Evolutionary conservation across 2,113 vertebrate species (phyloP), one percentile per base, ranked within the genome.

Genomic region (Tupaia tana): DNA sequence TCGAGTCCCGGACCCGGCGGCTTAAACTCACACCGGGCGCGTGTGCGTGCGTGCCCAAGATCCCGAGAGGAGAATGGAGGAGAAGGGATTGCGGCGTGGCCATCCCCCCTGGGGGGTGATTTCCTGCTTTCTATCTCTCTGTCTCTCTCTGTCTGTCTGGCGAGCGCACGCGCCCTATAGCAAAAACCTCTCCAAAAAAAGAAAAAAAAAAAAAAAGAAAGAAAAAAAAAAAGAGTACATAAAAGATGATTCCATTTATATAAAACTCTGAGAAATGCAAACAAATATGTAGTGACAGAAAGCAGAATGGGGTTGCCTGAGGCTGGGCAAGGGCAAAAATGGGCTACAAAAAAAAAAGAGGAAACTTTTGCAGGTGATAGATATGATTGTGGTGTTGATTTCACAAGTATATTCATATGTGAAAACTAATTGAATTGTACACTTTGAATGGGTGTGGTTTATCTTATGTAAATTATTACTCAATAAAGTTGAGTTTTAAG

Each of bases 321-420:
- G 63, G 63, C 22, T 69, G 22, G 63, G 52, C 64, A 56, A 61
- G 64, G 14, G 27, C 31, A 71, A 25, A 19, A 27, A 90, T 13
- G 59, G 78, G 71, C 12, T 58, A 24, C 18, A 43, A 77, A 16
- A 67, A 18, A 18, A n/a, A 43, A 78, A 24, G 16, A 92, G 16
- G 24, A 77, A 69, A 34, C 19, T 83, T 84, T 74, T 66, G 34
- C 61, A 85, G 2, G 61, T 22, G 43, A 34, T 77, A 29, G 16
- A 58, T 85, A 58, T 43, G 24, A 66, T 59, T 64, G 20, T 13
- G 25, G 56, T 90, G 19, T 14, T 22, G 13, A 18, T 82, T 81
- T 81, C 78, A 90, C 19, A 16, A 54, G 56, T 63, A 63, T 91
- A 91, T 63, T 82, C 67, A 82, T 90, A 58, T 91, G 34, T n/a